Evolutionary conservation across 1,140 invertebrate species (phyloP), one percentile per base, ranked within the genome.

Genomic region (Drosophila bipectinata): DNA sequence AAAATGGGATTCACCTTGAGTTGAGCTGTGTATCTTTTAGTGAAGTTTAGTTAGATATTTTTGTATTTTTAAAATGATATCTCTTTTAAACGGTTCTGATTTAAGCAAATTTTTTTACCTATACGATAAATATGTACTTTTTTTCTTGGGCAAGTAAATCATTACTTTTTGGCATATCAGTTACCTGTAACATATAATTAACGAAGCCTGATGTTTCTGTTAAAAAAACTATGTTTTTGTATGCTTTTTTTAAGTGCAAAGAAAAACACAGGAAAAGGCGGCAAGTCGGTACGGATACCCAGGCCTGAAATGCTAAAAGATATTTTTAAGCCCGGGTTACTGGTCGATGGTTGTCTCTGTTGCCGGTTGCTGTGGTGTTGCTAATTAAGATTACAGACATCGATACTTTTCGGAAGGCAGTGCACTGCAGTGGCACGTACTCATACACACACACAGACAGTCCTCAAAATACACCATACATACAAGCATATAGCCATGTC

Each of bases 351-450:
- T 64, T 72, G 64, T 51, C 53, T 63, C 56, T 47, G 62, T 53
- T 44, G 41, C 41, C 15, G 34, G 41, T 44, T 72, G 75, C 67
- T 87, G 69, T 72, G 78, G 82, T 85, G 83, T 85, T 85, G 83
- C 82, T 85, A 85, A 85, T 85, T 85, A 85, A 85, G 82, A 85
- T 85, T 85, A 85, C 82, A 85, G 82, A 85, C 82, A 87, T 85
- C 79, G 82, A 85, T 85, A 85, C 82, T 88, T 85, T 85, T 82
- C 71, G 78, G 74, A 61, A 78, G 51, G 82, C 78, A 78, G n/a
- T n/a, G n/a, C n/a, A n/a, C n/a, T n/a, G n/a, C n/a, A n/a, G 83
- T 82, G 81, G 81, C 81, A 85, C 83, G 78, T 82, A 68, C 48
- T 18, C 18, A 54, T 49, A 64, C 55, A 75, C 54, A 79, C 48